Conservation (phyloP, 2,113 vertebrate genomes). For the Psophia crepitans region DNA sequence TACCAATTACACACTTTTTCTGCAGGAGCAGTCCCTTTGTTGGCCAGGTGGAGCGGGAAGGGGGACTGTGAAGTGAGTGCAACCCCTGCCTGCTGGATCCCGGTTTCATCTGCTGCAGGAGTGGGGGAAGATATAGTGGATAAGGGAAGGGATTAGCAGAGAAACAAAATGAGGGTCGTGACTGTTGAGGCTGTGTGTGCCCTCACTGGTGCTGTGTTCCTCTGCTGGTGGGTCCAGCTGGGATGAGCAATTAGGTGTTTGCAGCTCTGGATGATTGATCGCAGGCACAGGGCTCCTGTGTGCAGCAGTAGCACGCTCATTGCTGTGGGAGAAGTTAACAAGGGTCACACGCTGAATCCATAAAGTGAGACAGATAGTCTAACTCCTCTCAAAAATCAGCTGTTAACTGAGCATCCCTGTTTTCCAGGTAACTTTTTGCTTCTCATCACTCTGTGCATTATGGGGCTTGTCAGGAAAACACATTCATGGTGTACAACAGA, state of each 20-base stretch:
- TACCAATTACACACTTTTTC: neutral
- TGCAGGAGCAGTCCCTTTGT: neutral
- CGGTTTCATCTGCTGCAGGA: neutral
- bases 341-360: neutral
- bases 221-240: neutral
- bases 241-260: neutral
- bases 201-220: neutral
- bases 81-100: neutral
- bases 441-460: neutral
- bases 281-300: neutral
- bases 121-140: too few relatives aligned
- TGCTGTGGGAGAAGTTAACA: neutral
- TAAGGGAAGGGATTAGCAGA: neutral
- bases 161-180: neutral
- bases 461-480: neutral
- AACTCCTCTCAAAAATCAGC: neutral
- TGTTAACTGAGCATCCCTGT: neutral
- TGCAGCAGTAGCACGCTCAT: neutral
- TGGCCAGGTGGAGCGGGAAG: neutral
- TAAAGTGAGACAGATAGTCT: neutral
- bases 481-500: neutral
- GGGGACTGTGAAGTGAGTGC: neutral
- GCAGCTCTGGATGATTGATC: neutral
- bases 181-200: neutral
- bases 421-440: neutral